A percentile compares a stretch with the other conserved stretches of the same genome.
Conservation (phyloP, 2,113 vertebrate species). For the Calonectris borealis region DNA sequence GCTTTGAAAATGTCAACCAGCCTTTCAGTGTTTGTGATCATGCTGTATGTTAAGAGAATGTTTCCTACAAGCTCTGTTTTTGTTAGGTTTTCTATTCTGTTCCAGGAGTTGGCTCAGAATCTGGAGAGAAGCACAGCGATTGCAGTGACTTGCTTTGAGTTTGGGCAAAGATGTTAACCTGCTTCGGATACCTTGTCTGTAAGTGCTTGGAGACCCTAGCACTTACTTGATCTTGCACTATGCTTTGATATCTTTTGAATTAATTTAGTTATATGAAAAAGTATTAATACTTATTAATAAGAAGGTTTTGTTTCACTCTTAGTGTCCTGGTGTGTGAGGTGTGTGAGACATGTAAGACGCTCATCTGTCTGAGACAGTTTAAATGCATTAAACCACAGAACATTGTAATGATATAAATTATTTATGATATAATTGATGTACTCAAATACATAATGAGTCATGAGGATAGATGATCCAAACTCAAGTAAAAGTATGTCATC, state of each 20-base stretch:
- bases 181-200: neutral
- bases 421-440: conserved; percentile 65
- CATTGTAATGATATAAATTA: conserved; percentile 66
- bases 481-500: conserved; percentile 58
- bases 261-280: neutral
- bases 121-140: neutral
- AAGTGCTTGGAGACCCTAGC: neutral
- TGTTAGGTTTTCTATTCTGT: conserved; percentile 23
- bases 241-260: neutral
- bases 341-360: neutral
- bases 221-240: neutral
- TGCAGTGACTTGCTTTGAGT: conserved; percentile 6
- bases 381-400: conserved; percentile 34
- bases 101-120: neutral
- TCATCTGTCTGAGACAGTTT: neutral
- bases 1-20: conserved; percentile 64
- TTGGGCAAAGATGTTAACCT: neutral
- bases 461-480: conserved; percentile 57
- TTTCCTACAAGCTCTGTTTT: conserved; percentile 48
- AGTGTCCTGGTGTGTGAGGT: neutral
- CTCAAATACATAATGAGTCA: conserved; percentile 58
- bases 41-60: conserved; percentile 35
- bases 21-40: conserved; percentile 56
- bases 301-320: neutral
- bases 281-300: neutral